phyloP scores from a whole-genome alignment of 1,140 invertebrate genomes.

The Leptestheria dahalacensis region DNA sequence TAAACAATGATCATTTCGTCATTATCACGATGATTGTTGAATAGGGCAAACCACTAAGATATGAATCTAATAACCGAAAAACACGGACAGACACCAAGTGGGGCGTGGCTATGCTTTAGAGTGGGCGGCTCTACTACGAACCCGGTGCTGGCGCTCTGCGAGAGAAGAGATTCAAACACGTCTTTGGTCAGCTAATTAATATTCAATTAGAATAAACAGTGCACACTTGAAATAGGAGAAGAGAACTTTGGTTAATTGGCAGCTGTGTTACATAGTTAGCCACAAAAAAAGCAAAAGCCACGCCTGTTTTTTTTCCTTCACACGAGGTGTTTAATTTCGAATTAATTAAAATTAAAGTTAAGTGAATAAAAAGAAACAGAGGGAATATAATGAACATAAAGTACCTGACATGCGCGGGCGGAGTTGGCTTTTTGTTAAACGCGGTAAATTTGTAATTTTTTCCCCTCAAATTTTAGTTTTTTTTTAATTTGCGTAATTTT shows the following conservation, averaged over 20 bases:
- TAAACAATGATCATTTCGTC: no score
- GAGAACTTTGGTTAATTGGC: no score
- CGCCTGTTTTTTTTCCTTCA: no score
- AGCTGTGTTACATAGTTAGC: not conserved
- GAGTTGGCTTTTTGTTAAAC: not conserved
- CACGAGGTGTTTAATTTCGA: not conserved
- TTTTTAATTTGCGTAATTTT: no score
- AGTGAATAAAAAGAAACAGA: not conserved
- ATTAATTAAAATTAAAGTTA: no score
- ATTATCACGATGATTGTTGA: no score
- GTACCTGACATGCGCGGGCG: constrained; percentile 13
- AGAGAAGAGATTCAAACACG: not conserved
- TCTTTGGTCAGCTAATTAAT: no score
- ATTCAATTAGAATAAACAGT: no score
- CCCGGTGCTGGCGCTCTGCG: not conserved
- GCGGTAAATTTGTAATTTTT: constrained; percentile 67
- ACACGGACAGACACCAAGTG: no score
- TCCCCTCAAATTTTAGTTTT: constrained; percentile 33
- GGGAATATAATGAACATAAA: not conserved
- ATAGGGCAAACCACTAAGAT: no score
- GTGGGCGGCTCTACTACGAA: not conserved
- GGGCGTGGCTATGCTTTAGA: not conserved
- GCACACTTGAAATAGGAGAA: no score
- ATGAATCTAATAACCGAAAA: no score
- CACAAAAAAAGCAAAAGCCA: not conserved